Base-by-base conservation (phyloP, 2,113 vertebrate species). In the Corydoras maculifer region DNA sequence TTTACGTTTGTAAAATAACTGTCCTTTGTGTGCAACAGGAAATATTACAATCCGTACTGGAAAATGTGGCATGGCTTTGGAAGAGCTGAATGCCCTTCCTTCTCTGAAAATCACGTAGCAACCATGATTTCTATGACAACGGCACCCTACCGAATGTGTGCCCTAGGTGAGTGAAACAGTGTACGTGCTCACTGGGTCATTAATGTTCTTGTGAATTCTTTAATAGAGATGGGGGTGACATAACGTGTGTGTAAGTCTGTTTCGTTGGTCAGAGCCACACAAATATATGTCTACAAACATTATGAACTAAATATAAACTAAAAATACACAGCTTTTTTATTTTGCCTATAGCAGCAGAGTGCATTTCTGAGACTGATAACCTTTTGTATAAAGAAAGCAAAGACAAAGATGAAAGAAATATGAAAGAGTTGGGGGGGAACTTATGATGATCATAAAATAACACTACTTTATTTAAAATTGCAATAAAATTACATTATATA, bases 111-210 rank as follows among this genome's bases (percentile, higher is more conserved):
- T 84, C 80, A 84, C 86, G 87, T 87, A 84, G 87, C 85, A 87
- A 87, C 88, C 74, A 72, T 55, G 32, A 58, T 79, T 80, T 68
- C 88, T 85, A 90, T 91, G 88, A 86, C 83, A 88, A 91, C 89
- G 30, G 71, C 74, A 57, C 66, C 70, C 81, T 77, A 76, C 74
- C 1, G 4, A 68, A 29, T 14, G 65, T 30, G 53, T 57, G 81
- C 79, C 77, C 82, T 75, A 71, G 49, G 76, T 77, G 82, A 53
- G 78, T 43, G 63, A 68, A 71, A 9, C 15, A 6, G 69, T 63
- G 58, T 68, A 32, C 55, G 11, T 60, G 65, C 60, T 50, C 53
- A 53, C 13, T 14, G 10, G 13, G 51, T 53, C 51, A 53, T 51
- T 31, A 5, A 14, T 18, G n/a, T 9, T 32, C 14, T 62, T 62